Base-by-base conservation (phyloP, 2,797 vertebrate genomes). In the Somateria mollissima region DNA sequence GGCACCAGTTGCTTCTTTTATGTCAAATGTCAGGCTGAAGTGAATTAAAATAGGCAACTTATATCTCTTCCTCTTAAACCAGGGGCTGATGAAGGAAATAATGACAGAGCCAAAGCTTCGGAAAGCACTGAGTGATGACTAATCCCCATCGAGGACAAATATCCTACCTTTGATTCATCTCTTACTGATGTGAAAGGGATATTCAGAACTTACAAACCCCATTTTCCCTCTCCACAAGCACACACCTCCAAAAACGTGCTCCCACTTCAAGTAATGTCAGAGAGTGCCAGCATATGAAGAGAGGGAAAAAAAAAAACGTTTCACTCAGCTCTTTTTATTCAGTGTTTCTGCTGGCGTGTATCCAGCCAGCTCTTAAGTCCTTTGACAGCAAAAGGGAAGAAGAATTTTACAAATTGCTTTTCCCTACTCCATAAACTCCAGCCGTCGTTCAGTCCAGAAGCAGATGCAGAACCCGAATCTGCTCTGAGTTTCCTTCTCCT, bases 1-100 rank as follows among this genome's bases (percentile, higher is more conserved):
- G 96, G 92, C 85, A 92, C 90, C 95, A 95, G 86, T 93, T 95
- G 92, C 96, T 96, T 62, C 74, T 97, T 93, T 91, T 54, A 96
- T 95, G 96, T 89, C 37, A 62, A 92, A 90, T 75, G 61, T 57
- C 53, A 51, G 88, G 80, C 87, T 96, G 92, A 67, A 91, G 43
- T 36, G 64, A 79, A 89, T 77, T 64, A 81, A 96, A 97, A 95
- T 27, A 81, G 92, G 80, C 94, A 94, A 88, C 80, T 93, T 93
- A 70, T 54, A 87, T 66, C 76, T 96, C 72, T 95, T 89, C 79
- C 92, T 83, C 80, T 92, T 79, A 94, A 95, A 93, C 85, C 84
- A 90, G 69, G 71, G 75, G 45, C 84, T 95, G 67, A 82, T 90
- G 51, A 87, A 95, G 82, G 93, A 95, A 96, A 96, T 93, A 82